phyloP scores from a whole-genome alignment of 1,140 invertebrate genomes.

The Apis laboriosa region DNA sequence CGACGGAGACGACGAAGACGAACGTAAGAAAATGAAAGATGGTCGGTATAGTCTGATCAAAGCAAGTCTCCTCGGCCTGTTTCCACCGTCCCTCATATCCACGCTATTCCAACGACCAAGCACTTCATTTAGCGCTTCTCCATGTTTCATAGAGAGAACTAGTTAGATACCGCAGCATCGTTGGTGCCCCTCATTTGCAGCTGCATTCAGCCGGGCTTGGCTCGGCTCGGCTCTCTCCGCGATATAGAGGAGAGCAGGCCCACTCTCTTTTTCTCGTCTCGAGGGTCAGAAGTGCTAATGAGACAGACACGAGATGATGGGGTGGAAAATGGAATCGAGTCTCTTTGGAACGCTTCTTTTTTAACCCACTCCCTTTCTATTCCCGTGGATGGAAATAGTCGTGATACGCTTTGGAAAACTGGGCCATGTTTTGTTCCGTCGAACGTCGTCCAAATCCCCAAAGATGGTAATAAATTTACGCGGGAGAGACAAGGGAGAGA shows the following conservation, averaged over 20 bases:
- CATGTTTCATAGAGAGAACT: slow-evolving; percentile 63
- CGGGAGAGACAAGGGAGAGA: no score
- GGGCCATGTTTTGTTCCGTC: no score
- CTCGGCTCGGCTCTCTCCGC: slow-evolving; percentile 14
- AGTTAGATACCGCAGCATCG: slow-evolving; percentile 34
- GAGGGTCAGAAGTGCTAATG: slow-evolving; percentile 65
- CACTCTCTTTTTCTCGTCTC: not conserved
- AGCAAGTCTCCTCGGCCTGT: slow-evolving; percentile 27
- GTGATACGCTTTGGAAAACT: no score
- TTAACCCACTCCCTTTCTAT: not conserved
- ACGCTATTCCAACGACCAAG: slow-evolving; percentile 25
- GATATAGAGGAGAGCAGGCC: not conserved
- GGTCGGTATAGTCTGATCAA: slow-evolving; percentile 43
- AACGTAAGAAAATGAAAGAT: slow-evolving; percentile 46
- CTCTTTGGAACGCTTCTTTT: slow-evolving; percentile 22
- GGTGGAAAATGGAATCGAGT: slow-evolving; percentile 62
- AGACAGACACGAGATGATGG: slow-evolving; percentile 55
- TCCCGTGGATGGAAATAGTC: no score
- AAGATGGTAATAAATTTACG: no score
- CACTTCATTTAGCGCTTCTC: slow-evolving; percentile 69
- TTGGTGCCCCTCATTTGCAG: slow-evolving; percentile 64
- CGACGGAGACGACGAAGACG: not conserved
- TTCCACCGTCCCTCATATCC: slow-evolving; percentile 26
- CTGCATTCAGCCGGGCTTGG: slow-evolving; percentile 60
- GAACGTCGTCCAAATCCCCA: no score